These are phyloP conservation scores for Papilio machaon DNA, from an alignment of 1,140 invertebrate genomes.

Conservation along the genomic window DNA sequence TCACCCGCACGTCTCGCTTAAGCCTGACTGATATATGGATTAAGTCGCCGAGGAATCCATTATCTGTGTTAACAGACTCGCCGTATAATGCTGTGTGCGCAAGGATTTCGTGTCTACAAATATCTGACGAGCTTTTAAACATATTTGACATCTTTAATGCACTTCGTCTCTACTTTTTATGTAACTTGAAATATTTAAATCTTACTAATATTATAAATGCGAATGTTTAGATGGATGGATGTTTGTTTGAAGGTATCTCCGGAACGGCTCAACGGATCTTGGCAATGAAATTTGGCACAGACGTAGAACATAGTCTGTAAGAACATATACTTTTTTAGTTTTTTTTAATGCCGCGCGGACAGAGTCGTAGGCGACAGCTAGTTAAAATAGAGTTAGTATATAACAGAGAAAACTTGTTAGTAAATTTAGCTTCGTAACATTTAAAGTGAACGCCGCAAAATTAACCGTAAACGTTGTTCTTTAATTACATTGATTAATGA, in stretches of 20 bases:
- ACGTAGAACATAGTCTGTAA: no score
- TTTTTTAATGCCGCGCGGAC: no score
- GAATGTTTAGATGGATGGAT: no score
- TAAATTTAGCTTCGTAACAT: not conserved
- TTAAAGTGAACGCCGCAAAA: conserved; percentile 8
- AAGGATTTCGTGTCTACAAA: not conserved
- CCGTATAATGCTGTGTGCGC: not conserved
- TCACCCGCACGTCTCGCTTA: conserved; percentile 31
- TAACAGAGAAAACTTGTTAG: not conserved
- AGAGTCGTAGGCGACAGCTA: no score
- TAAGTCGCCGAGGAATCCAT: conserved; percentile 25
- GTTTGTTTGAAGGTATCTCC: no score
- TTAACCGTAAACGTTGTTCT: conserved; percentile 12
- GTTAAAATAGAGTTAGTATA: not conserved
- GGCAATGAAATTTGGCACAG: no score
- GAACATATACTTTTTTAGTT: no score
- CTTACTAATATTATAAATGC: no score
- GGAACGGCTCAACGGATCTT: no score
- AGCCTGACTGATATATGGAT: conserved; percentile 36
- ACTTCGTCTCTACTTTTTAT: not conserved
- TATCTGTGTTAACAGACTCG: conserved; percentile 31
- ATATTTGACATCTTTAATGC: conserved; percentile 8
- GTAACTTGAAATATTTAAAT: not conserved
- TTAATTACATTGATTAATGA: not conserved
- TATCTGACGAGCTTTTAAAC: conserved; percentile 9